These are phyloP conservation scores for Agriotes lineatus DNA, from an alignment of 2,888 invertebrate genomes.

Conservation along the genomic window DNA sequence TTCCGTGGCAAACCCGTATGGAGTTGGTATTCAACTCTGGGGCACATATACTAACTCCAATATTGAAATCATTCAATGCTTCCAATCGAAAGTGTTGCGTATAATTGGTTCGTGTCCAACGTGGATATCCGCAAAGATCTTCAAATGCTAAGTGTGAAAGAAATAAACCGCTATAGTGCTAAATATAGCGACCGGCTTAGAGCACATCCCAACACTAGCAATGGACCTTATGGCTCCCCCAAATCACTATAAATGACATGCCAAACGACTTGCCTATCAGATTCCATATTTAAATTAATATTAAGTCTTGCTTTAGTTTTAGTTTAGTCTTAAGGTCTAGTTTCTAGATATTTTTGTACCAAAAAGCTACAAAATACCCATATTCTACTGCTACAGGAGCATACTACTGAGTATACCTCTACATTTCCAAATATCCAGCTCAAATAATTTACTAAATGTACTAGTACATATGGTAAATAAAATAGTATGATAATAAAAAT, in stretches of 20 bases:
- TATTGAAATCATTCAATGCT: background rate
- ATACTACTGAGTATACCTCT: background rate
- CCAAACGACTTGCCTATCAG: slow-evolving; percentile 16
- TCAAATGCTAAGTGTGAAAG: slow-evolving; percentile 3
- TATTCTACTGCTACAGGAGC: slow-evolving; percentile 4
- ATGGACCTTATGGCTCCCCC: slow-evolving; percentile 14
- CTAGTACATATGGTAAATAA: no score
- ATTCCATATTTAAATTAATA: slow-evolving; percentile 13
- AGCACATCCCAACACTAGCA: slow-evolving; percentile 15
- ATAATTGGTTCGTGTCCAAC: background rate
- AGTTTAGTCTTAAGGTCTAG: slow-evolving; percentile 2
- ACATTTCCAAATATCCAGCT: background rate
- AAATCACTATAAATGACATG: slow-evolving; percentile 11
- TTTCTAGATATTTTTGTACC: background rate
- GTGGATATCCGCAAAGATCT: background rate
- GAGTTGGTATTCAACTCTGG: background rate
- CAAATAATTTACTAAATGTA: no score
- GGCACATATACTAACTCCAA: background rate
- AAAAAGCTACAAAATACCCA: background rate
- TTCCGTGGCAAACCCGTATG: background rate
- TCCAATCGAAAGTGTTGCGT: background rate
- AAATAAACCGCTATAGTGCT: slow-evolving; percentile 15
- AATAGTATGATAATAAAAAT: no score
- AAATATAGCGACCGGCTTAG: slow-evolving; percentile 14
- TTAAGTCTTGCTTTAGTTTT: background rate